Evolutionary conservation across 1,140 invertebrate species (phyloP).

Genomic region (Musca vetustissima): DNA sequence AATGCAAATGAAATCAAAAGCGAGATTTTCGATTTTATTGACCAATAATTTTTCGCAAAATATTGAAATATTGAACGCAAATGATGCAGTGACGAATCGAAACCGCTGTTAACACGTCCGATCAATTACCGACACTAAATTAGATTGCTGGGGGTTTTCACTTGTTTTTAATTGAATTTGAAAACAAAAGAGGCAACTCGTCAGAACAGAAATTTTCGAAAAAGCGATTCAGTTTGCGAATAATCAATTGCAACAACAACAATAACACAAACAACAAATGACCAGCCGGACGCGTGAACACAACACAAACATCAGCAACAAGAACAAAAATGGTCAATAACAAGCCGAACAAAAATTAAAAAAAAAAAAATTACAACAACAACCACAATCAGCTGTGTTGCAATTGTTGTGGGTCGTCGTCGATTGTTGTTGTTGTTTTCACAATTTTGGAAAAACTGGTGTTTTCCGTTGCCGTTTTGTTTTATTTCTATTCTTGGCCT

Average conservation of each 20-base stretch:
- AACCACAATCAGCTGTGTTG: no score
- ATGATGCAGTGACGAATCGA: no score
- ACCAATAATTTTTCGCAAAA: neutral
- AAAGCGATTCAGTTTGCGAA: no score
- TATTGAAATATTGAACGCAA: no score
- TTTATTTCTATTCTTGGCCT: no score
- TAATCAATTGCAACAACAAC: neutral
- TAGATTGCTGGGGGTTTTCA: neutral
- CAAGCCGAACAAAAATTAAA: no score
- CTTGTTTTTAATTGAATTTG: conserved; percentile 22
- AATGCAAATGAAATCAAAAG: neutral
- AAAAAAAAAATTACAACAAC: neutral
- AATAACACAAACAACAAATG: neutral
- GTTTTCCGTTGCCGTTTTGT: no score
- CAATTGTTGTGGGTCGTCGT: no score
- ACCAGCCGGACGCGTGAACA: neutral
- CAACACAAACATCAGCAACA: no score
- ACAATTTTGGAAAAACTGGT: no score
- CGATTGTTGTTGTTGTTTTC: no score
- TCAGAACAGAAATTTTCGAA: no score
- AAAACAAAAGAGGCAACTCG: neutral
- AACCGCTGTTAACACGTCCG: conserved; percentile 3
- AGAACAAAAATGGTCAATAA: neutral
- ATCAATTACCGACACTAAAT: conserved; percentile 20
- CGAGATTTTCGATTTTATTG: neutral